phyloP scores from a whole-genome alignment of 2,888 invertebrate species.

The Nomada fucata region DNA sequence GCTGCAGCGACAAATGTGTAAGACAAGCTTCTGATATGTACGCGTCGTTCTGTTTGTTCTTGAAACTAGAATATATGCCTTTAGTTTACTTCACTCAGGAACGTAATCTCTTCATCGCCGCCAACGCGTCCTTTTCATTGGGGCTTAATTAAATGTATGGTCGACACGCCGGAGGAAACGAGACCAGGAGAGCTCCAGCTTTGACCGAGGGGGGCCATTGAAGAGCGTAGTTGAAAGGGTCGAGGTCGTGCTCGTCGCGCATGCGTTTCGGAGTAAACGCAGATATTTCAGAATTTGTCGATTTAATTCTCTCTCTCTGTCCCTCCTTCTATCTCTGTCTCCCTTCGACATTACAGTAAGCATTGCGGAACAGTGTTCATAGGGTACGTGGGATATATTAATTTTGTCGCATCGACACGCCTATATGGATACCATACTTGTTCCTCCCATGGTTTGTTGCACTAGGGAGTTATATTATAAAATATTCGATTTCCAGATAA shows the following conservation, averaged over 20 bases:
- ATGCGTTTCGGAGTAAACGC: slow-evolving; percentile 47
- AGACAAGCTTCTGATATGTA: not conserved
- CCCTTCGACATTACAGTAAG: not conserved
- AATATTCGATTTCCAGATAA: no score
- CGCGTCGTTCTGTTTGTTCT: slow-evolving; percentile 23
- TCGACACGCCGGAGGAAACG: slow-evolving; percentile 68
- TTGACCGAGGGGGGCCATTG: slow-evolving; percentile 61
- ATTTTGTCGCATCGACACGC: not conserved
- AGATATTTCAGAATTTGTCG: slow-evolving; percentile 64
- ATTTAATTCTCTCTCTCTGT: slow-evolving; percentile 16
- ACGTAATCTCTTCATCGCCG: slow-evolving; percentile 69
- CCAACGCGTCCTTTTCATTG: slow-evolving; percentile 78
- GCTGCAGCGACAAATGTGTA: not conserved
- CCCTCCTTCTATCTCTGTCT: not conserved
- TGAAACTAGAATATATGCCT: slow-evolving; percentile 51
- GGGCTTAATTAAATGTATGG: slow-evolving; percentile 78
- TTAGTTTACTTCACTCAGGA: slow-evolving; percentile 45
- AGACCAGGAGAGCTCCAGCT: slow-evolving; percentile 62
- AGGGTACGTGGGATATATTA: not conserved
- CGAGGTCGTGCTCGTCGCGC: slow-evolving; percentile 63
- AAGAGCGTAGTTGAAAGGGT: slow-evolving; percentile 63
- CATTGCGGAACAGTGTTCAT: slow-evolving; percentile 10
- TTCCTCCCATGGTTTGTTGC: not conserved
- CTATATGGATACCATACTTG: not conserved
- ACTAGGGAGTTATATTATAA: not conserved